Evolutionary conservation across 2,113 vertebrate genomes (phyloP).

Genomic region (Symphodus melops): DNA sequence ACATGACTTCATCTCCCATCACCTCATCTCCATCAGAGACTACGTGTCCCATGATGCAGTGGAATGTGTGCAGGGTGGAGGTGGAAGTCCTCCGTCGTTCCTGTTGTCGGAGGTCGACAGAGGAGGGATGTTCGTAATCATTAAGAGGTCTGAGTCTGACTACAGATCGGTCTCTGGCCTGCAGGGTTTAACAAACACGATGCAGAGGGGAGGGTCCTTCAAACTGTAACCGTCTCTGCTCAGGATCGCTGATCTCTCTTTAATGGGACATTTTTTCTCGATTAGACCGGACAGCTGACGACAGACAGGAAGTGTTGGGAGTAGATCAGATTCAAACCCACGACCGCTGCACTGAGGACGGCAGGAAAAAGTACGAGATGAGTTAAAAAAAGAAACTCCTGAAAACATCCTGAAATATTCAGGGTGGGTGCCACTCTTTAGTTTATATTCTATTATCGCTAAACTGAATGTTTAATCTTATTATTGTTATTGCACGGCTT

Average conservation of each 20-base stretch:
- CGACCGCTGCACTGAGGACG: too few species aligned
- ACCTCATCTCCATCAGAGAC: constrained; percentile 65
- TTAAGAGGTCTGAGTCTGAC: neutral
- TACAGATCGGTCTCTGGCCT: neutral
- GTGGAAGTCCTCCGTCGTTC: constrained; percentile 44
- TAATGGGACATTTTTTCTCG: too few species aligned
- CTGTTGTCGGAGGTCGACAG: neutral
- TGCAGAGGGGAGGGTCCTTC: neutral
- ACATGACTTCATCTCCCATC: constrained; percentile 70
- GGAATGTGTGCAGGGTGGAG: constrained; percentile 49
- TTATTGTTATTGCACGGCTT: too few species aligned
- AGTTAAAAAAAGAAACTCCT: too few species aligned
- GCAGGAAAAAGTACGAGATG: too few species aligned
- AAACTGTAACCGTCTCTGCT: neutral
- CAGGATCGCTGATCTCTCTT: neutral
- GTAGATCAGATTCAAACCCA: too few species aligned
- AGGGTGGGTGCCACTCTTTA: too few species aligned
- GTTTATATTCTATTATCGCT: too few species aligned
- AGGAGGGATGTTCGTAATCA: neutral
- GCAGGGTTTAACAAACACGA: neutral
- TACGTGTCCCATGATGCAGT: constrained; percentile 41
- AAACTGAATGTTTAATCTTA: too few species aligned
- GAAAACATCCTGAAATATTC: too few species aligned
- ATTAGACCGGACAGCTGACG: too few species aligned
- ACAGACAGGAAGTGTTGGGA: too few species aligned